A percentile compares a stretch with the other conserved stretches of the same genome.
phyloP scores from a whole-genome alignment of 2,113 vertebrate species.

The Cercocebus atys region DNA sequence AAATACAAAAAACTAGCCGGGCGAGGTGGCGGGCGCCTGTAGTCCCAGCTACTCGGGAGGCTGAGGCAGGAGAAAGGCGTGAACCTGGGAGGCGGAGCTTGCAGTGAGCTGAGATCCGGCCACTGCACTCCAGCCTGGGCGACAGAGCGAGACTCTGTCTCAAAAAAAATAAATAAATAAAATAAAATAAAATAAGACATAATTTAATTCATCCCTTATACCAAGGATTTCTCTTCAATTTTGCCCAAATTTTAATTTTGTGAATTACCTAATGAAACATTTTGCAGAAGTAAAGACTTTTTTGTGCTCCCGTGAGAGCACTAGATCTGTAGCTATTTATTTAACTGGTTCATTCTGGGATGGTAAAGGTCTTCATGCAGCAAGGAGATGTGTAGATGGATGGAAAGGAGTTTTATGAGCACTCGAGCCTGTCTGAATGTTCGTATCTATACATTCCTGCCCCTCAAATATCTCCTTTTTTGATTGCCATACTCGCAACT shows the following conservation, averaged over 20 bases:
- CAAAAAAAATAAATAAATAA: too few relatives aligned
- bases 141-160: too few relatives aligned
- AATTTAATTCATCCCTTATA: background rate
- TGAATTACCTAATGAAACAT: background rate
- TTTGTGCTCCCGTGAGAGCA: background rate
- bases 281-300: background rate
- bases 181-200: background rate
- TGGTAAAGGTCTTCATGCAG: background rate
- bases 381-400: background rate
- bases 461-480: background rate
- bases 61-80: too few relatives aligned
- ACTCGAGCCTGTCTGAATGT: background rate
- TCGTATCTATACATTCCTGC: background rate
- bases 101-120: too few relatives aligned
- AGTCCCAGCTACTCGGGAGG: too few relatives aligned
- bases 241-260: constrained; percentile 1
- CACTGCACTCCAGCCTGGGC: too few relatives aligned
- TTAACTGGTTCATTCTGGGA: background rate
- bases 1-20: too few relatives aligned
- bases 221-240: background rate
- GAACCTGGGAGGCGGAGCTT: too few relatives aligned
- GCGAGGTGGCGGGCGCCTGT: too few relatives aligned
- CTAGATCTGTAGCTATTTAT: background rate
- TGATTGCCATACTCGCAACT: background rate
- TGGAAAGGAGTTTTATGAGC: background rate